Base-by-base conservation (phyloP, 2,888 invertebrate species). In the Tachystola acroxantha region DNA sequence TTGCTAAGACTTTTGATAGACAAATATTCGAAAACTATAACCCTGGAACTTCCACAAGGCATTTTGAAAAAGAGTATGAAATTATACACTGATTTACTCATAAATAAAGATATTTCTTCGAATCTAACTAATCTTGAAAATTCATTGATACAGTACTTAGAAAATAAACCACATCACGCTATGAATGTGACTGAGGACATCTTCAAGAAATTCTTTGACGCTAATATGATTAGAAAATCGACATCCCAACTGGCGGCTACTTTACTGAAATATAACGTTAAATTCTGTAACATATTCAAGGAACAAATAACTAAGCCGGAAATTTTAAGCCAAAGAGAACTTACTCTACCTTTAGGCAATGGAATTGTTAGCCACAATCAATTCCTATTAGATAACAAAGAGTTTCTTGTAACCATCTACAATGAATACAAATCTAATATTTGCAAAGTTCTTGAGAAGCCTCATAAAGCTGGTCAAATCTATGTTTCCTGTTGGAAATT, bases 401-500 rank as follows among this genome's bases (percentile, higher is more conserved):
- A 91, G 14, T 61, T 81, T 9, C 48, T 92, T 2, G 56, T 62
- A 12, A 80, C 70, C 33, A 75, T 93, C 36, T 92, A 88, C 54
- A 74, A 87, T 29, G 84, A 89, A 52, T 91, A 91, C 46, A 89
- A 91, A 64, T 71, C 85, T 0, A 90, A 91, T 43, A 89, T 94
- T 22, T 64, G 81, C 33, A 91, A 91, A 65, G 81, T 90, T 42
- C 70, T 93, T 27, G 90, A 91, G 53, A 92, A 92, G 57, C 93
- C 92, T 0, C 91, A 91, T 43, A 93, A 93, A 73, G 90, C 90
- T 2, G 90, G 91, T 0, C 89, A 90, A 47, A 89, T 92, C 34
- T 91, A 92, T 46, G 74, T 89, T 28, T 87, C 89, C 37, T 89
- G 91, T 60, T 84, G 89, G 39, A 64, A 76, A 35, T 88, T 90